A percentile compares a stretch with the other conserved stretches of the same genome.
Evolutionary conservation across 2,797 vertebrate species (phyloP).

Genomic region (Poecilia gillii): DNA sequence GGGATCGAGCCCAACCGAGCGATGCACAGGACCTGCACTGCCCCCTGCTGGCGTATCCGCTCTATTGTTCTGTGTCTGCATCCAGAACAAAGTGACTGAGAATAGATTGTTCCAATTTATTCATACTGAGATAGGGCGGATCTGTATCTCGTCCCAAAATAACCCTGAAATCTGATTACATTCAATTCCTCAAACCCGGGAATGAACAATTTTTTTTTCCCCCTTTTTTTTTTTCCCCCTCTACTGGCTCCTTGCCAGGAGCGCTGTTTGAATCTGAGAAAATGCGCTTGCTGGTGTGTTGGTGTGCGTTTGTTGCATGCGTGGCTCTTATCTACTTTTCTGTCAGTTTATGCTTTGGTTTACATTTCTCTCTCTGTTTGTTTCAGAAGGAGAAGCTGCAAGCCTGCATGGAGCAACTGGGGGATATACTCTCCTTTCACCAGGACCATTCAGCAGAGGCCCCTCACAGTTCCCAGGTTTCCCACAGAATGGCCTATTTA

Average conservation of each 20-base stretch:
- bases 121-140: slow-evolving; percentile 71
- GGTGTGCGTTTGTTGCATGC: slow-evolving; percentile 33
- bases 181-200: slow-evolving; percentile 71
- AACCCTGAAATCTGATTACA: slow-evolving; percentile 80
- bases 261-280: slow-evolving; percentile 36
- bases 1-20: slow-evolving; percentile 52
- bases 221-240: background rate
- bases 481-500: slow-evolving; percentile 89
- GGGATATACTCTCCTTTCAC: slow-evolving; percentile 87
- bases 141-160: slow-evolving; percentile 79
- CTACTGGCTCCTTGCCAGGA: slow-evolving; percentile 59
- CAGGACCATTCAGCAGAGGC: slow-evolving; percentile 74
- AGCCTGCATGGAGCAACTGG: slow-evolving; percentile 84
- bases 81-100: slow-evolving; percentile 74
- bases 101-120: slow-evolving; percentile 82
- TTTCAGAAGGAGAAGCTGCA: slow-evolving; percentile 90
- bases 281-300: slow-evolving; percentile 17
- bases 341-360: slow-evolving; percentile 43
- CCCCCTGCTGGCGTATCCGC: slow-evolving; percentile 79
- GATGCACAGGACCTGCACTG: slow-evolving; percentile 80
- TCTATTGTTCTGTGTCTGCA: slow-evolving; percentile 52
- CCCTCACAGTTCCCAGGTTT: slow-evolving; percentile 74
- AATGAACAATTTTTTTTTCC: slow-evolving; percentile 62
- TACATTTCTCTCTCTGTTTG: slow-evolving; percentile 52
- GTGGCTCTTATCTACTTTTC: slow-evolving; percentile 46